Conservation (phyloP, 30 jellyfish, hydroid and myxozoan genomes). For the Nemopilema nomurai region DNA sequence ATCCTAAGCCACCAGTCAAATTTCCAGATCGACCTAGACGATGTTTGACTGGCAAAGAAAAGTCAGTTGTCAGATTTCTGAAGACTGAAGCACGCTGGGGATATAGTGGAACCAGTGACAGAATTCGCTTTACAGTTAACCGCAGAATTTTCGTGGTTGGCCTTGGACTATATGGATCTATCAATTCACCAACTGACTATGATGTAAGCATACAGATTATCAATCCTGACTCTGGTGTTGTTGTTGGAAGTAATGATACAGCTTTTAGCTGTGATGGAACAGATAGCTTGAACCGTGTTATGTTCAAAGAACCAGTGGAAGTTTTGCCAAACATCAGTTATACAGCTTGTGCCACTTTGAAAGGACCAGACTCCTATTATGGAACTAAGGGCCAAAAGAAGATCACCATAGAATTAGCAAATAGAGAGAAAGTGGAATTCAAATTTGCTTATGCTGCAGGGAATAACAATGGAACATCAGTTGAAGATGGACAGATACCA, state of each 20-base stretch:
- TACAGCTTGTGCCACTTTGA: constrained; percentile 93
- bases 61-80: constrained; percentile 85
- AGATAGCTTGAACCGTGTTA: constrained; percentile 88
- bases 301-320: constrained; percentile 98
- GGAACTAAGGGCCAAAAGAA: constrained; percentile 93
- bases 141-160: constrained; percentile 96
- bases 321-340: constrained; percentile 83
- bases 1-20: constrained; percentile 94
- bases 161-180: constrained; percentile 96
- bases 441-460: constrained; percentile 98
- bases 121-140: constrained; percentile 84
- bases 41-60: constrained; percentile 96
- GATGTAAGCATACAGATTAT: constrained; percentile 93
- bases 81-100: constrained; percentile 99
- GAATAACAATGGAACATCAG: constrained; percentile 96
- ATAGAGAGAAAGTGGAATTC: constrained; percentile 96
- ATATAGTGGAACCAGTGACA: constrained; percentile 99
- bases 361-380: constrained; percentile 95
- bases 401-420: constrained; percentile 85
- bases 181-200: constrained; percentile 93
- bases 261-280: constrained; percentile 99
- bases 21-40: constrained; percentile 99
- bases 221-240: constrained; percentile 87
- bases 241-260: constrained; percentile 92
- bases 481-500: constrained; percentile 98